A percentile compares a stretch with the other conserved stretches of the same genome.
Conservation (phyloP, 2,113 vertebrate genomes). For the Elachura formosa region DNA sequence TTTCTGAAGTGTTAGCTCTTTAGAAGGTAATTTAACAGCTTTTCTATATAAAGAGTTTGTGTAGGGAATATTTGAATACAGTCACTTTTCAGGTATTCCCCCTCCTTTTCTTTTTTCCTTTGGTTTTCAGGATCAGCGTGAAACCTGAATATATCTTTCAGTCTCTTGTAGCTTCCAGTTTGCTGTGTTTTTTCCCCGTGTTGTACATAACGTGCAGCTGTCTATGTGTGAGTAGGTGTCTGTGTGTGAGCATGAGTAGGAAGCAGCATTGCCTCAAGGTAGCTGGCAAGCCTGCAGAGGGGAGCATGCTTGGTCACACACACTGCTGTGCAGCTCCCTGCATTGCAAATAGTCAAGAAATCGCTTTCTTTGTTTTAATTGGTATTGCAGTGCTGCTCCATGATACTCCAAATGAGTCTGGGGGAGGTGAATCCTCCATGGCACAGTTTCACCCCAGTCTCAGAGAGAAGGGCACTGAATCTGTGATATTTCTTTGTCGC, state of each 20-base stretch:
- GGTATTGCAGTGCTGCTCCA: background rate
- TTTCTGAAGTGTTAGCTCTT: background rate
- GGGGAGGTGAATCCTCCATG: background rate
- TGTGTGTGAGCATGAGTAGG: background rate
- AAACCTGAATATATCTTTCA: background rate
- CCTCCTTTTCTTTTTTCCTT: background rate
- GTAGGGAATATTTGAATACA: background rate
- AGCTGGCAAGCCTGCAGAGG: background rate
- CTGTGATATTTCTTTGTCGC: background rate
- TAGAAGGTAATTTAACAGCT: background rate
- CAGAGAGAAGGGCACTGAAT: background rate
- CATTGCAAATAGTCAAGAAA: background rate
- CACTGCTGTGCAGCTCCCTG: fast-evolving
- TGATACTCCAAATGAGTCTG: background rate
- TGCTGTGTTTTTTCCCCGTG: background rate
- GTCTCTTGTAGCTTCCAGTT: background rate
- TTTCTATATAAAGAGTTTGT: background rate
- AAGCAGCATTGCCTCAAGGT: background rate
- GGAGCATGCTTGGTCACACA: background rate
- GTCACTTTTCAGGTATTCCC: background rate
- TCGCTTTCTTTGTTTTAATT: background rate
- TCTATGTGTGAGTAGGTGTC: background rate
- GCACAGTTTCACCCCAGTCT: background rate
- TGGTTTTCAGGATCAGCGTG: background rate
- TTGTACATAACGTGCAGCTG: background rate